Evolutionary conservation across 2,797 vertebrate genomes (phyloP).

Genomic region (Enteromius viviparus): DNA sequence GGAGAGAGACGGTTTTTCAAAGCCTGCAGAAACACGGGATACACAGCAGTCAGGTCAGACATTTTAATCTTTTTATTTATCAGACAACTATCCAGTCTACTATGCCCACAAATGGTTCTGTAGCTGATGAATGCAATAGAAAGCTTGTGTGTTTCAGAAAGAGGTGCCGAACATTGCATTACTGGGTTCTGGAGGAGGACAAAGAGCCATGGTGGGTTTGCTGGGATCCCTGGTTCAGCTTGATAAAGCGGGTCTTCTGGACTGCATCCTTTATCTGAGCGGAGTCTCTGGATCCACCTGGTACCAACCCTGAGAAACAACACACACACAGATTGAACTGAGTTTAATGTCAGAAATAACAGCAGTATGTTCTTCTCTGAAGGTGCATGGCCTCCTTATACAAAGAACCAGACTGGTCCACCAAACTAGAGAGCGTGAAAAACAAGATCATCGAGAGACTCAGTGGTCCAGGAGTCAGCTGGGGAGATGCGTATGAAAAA

Average conservation of each 20-base stretch:
- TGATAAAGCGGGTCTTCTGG: constrained; percentile 38
- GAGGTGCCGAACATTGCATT: constrained; percentile 53
- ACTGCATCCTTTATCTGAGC: constrained; percentile 49
- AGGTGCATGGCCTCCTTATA: background rate
- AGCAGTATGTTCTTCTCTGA: background rate
- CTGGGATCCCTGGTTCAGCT: constrained; percentile 55
- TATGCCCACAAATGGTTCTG: no score
- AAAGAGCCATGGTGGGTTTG: constrained; percentile 54
- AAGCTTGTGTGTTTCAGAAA: background rate
- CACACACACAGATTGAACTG: background rate
- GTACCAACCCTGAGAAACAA: constrained; percentile 19
- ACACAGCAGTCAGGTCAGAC: no score
- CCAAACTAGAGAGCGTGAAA: constrained; percentile 20
- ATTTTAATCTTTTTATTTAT: no score
- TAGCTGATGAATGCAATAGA: no score
- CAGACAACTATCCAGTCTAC: no score
- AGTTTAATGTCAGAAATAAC: background rate
- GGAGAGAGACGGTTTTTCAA: no score
- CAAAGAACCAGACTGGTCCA: constrained; percentile 41
- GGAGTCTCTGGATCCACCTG: constrained; percentile 61
- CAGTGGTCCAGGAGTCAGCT: background rate
- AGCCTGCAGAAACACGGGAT: no score
- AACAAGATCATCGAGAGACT: constrained; percentile 19
- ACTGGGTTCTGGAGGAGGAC: constrained; percentile 55
- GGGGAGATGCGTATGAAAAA: rapidly evolving